These are phyloP conservation scores for Stegophylla sp. DNA, from an alignment of 2,888 invertebrate species.

Conservation along the genomic window DNA sequence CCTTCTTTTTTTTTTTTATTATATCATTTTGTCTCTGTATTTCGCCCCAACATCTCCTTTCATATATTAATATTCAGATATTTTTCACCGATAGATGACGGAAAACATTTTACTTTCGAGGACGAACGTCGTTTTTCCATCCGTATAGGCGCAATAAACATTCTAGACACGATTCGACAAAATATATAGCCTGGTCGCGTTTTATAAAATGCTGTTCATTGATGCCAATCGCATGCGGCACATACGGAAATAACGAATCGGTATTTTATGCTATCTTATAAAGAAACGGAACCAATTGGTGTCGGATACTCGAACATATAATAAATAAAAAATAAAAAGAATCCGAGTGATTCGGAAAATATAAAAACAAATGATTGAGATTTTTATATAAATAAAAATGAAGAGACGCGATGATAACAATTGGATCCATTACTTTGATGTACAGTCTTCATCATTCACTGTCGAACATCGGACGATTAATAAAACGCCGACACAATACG, in stretches of 20 bases:
- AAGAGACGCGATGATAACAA: background rate
- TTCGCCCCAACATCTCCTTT: no score
- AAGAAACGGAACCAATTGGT: slow-evolving; percentile 19
- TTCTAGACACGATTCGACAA: slow-evolving; percentile 14
- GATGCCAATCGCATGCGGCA: slow-evolving; percentile 40
- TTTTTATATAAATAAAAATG: slow-evolving; percentile 5
- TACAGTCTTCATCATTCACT: no score
- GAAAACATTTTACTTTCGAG: background rate
- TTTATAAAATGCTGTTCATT: slow-evolving; percentile 38
- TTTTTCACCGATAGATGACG: no score
- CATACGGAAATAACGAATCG: slow-evolving; percentile 31
- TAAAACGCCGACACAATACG: no score
- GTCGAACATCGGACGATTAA: no score
- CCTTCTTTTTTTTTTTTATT: no score
- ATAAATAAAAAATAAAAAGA: slow-evolving; percentile 7
- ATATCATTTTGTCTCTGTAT: no score
- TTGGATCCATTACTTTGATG: no score
- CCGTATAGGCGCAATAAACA: slow-evolving; percentile 9
- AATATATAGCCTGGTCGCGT: slow-evolving; percentile 12
- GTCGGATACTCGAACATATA: background rate
- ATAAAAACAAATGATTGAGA: background rate
- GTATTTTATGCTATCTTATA: background rate
- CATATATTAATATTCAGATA: no score
- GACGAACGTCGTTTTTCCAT: background rate
- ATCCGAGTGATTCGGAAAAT: background rate